Evolutionary conservation across 2,113 vertebrate species (phyloP).

Genomic region (Procapra przewalskii): DNA sequence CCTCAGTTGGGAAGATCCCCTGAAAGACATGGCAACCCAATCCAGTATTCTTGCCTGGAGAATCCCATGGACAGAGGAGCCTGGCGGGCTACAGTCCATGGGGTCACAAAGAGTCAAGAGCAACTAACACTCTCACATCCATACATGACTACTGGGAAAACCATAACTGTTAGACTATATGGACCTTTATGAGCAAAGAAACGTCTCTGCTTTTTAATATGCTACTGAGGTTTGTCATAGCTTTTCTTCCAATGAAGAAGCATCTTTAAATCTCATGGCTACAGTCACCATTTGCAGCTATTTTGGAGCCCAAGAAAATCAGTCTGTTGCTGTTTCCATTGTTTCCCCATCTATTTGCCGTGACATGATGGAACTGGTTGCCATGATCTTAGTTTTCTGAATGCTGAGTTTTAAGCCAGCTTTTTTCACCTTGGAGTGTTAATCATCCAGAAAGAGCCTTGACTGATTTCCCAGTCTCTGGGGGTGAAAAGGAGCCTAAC

Average conservation of each 20-base stretch:
- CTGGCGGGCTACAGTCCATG: not conserved
- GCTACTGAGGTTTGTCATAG: not conserved
- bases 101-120: not conserved
- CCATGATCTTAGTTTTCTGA: not conserved
- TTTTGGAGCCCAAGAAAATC: not conserved
- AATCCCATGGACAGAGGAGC: not conserved
- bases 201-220: not conserved
- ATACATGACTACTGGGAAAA: not conserved
- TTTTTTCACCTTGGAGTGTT: not conserved
- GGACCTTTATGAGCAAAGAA: not conserved
- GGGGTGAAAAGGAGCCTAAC: not conserved
- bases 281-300: not conserved
- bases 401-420: not conserved
- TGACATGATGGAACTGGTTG: not conserved
- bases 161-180: not conserved
- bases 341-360: not conserved
- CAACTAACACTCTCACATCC: not conserved
- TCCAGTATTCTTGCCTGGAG: not conserved
- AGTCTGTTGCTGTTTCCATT: not conserved
- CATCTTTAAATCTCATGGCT: not conserved
- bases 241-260: not conserved
- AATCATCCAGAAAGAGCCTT: not conserved
- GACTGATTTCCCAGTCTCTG: not conserved
- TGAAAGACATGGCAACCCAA: not conserved
- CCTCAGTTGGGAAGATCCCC: not conserved